Conservation (phyloP, 1,140 invertebrate species). For the Drosophila novamexicana region DNA sequence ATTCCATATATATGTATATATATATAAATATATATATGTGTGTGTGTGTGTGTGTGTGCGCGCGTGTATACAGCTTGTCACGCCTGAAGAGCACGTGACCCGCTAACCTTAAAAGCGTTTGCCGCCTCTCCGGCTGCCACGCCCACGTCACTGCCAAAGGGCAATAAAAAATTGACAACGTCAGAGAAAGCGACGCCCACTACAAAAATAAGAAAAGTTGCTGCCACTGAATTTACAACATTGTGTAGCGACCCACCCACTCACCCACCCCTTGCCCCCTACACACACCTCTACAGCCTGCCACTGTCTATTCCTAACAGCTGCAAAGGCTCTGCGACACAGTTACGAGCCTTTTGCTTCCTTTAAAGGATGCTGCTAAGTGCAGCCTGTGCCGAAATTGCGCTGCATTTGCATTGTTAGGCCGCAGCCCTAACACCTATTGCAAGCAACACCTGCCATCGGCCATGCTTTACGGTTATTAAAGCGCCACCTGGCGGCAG, state of each 20-base stretch:
- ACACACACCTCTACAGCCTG: not conserved
- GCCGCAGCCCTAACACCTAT: not conserved
- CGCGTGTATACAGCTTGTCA: conserved; percentile 15
- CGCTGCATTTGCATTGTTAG: conserved; percentile 58
- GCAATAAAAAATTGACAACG: conserved; percentile 78
- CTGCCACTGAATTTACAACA: not conserved
- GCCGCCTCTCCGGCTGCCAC: conserved; percentile 4
- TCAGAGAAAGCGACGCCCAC: conserved; percentile 50
- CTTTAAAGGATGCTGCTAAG: conserved; percentile 21
- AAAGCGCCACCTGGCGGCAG: conserved; percentile 57
- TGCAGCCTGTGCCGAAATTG: conserved; percentile 29
- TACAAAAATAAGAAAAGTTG: conserved; percentile 16
- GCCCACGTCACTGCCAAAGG: conserved; percentile 53
- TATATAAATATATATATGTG: conserved; percentile 1
- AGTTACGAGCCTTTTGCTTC: conserved; percentile 25
- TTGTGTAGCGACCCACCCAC: not conserved
- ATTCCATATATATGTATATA: conserved; percentile 15
- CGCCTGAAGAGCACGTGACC: conserved; percentile 69
- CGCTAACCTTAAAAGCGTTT: conserved; percentile 67
- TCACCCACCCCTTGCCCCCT: not conserved
- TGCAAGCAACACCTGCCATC: conserved; percentile 53
- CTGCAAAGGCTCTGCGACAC: conserved; percentile 53
- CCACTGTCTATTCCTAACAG: conserved; percentile 41
- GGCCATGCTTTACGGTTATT: conserved; percentile 61
- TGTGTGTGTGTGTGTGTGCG: not conserved